Evolutionary conservation across 2,113 vertebrate species (phyloP), one percentile per base, ranked within the genome.

Genomic region (Orycteropus afer): DNA sequence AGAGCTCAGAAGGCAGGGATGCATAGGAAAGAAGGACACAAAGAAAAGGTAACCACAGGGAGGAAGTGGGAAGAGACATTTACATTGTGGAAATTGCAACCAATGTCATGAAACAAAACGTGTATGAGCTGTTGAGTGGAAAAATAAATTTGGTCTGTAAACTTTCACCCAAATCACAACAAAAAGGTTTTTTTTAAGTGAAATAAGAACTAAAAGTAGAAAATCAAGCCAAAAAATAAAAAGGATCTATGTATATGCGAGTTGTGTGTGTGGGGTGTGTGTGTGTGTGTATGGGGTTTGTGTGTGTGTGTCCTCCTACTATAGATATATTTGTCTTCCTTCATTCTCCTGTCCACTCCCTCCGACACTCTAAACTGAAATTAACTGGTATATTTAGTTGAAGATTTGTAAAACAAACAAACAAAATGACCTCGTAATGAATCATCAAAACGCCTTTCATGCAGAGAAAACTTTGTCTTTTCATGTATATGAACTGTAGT

Each of bases 371-470:
- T 2, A 79, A 51, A n/a, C 40, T 17, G 32, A 71, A 83, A 90
- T 93, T 61, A 67, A 20, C 42, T 85, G n/a, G 34, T 77, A 86
- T 49, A 57, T 95, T 82, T 77, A 79, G 53, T 90, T 40, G 40
- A 22, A 67, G 76, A 90, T n/a, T 65, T 80, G 14, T 73, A 57
- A 47, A 71, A 53, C 32, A 49, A 87, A 53, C 32, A 76, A 79
- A 78, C 1, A 81, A 86, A 95, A 42, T 67, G 7, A 23, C 40
- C 42, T 20, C 6, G 69, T 67, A 29, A 76, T 83, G 69, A 82
- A 91, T 53, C 25, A 53, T 77, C 12, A 83, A 86, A 87, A 90
- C n/a, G 20, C 25, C 29, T 37, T 69, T 57, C 77, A 69, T 18
- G 14, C 29, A 71, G 51, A 49, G 42, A 84, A 27, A 67, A 71